Evolutionary conservation across 2,113 vertebrate species (phyloP), one percentile per base, ranked within the genome.

Genomic region (Peromyscus californicus): DNA sequence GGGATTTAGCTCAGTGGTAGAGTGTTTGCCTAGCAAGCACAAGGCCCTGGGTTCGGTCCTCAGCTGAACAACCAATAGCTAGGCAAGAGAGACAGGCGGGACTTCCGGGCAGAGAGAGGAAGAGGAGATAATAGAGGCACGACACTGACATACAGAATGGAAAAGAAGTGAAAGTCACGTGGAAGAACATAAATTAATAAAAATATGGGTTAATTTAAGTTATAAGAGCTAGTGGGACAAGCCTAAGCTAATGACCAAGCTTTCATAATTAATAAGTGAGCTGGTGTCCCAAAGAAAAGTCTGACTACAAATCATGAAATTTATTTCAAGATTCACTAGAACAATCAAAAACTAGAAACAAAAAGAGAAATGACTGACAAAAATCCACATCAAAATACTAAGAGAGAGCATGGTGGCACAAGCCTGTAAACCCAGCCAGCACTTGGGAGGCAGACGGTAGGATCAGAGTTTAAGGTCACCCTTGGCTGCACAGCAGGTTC

Each of bases 291-390:
- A 8, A 72, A 72, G 7, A 8, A 72, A 72, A 72, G 36, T 72
- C 70, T 39, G 17, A 72, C 17, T 72, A 72, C 19, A 72, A 72
- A 39, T 39, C 24, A 87, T 75, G 29, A 96, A 29, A 67, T 48
- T 87, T 91, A 95, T 42, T 90, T 70, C 48, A 85, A n/a, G 26
- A 90, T 89, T 91, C 95, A 93, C 78, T 91, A 89, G 91, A 93
- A 95, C 13, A 92, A 94, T 76, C 86, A 95, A 87, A 91, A 95
- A 90, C 54, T 91, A 93, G 69, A 97, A 95, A 95, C 67, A 72
- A 90, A 82, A 97, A 75, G 39, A 91, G n/a, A n/a, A 96, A 42
- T 51, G 21, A 88, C 0, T 80, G 57, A 31, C 54, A 92, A 93
- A 92, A 93, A 93, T 61, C 85, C 59, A 92, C 22, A 16, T 95